A percentile compares a stretch with the other conserved stretches of the same genome.
These are phyloP conservation scores for Oreochromis spilurus DNA, from an alignment of 2,113 vertebrate species.

Conservation along the genomic window DNA sequence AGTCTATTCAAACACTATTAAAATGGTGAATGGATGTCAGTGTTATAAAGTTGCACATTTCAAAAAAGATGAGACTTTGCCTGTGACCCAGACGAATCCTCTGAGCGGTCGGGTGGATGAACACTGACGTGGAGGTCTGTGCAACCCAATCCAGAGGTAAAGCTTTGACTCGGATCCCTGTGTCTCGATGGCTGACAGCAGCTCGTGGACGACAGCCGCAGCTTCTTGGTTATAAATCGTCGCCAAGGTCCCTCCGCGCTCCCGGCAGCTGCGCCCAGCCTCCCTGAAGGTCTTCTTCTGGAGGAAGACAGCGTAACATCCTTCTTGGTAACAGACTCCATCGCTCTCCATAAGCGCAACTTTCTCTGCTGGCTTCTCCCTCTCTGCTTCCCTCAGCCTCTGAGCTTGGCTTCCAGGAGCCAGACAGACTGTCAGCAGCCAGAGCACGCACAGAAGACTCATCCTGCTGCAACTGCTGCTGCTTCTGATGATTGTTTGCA, in stretches of 20 bases:
- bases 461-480: constrained; percentile 35
- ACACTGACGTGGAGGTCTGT: constrained; percentile 83
- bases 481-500: constrained; percentile 23
- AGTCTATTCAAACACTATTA: background rate
- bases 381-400: constrained; percentile 43
- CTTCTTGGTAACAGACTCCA: constrained; percentile 72
- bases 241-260: constrained; percentile 81
- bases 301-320: constrained; percentile 81
- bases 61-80: constrained; percentile 39
- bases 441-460: constrained; percentile 37
- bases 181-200: constrained; percentile 62
- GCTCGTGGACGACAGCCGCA: constrained; percentile 74
- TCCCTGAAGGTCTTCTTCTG: constrained; percentile 79
- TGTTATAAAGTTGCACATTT: background rate
- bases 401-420: constrained; percentile 44
- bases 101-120: constrained; percentile 76
- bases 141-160: constrained; percentile 85
- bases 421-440: constrained; percentile 50
- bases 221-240: constrained; percentile 74
- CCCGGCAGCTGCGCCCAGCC: constrained; percentile 82
- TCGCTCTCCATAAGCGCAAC: constrained; percentile 62
- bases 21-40: background rate
- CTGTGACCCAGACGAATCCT: constrained; percentile 87
- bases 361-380: constrained; percentile 7
- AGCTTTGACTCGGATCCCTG: constrained; percentile 48